Conservation (phyloP, 2,888 invertebrate species). For the Hirtodrosophila confusa region DNA sequence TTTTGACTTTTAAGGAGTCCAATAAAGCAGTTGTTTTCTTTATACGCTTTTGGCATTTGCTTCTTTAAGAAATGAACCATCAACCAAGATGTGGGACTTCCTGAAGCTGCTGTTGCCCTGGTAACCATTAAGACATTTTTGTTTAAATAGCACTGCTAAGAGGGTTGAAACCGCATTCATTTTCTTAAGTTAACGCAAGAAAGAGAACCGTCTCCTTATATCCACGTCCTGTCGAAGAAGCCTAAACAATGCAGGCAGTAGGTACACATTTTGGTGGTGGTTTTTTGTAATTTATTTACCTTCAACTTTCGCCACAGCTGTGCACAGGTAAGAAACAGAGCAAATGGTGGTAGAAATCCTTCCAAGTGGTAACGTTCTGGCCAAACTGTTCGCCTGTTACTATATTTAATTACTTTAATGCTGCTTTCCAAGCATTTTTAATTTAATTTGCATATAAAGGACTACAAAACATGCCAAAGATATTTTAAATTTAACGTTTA, state of each 20-base stretch:
- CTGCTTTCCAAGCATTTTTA: conserved; percentile 10
- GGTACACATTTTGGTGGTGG: conserved; percentile 9
- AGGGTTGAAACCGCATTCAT: conserved; percentile 8
- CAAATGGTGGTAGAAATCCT: background rate
- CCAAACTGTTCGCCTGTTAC: conserved; percentile 57
- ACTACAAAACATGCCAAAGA: background rate
- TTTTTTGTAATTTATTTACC: conserved; percentile 7
- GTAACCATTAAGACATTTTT: conserved; percentile 47
- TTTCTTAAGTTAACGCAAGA: conserved; percentile 1
- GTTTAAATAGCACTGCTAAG: conserved; percentile 9
- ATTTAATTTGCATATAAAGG: conserved; percentile 45
- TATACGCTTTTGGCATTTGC: too few species aligned
- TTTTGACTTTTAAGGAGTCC: background rate
- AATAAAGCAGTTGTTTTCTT: background rate
- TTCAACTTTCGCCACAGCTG: conserved; percentile 1
- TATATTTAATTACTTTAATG: conserved; percentile 40
- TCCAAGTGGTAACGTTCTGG: conserved; percentile 10
- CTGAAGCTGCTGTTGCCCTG: conserved; percentile 49
- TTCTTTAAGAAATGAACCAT: background rate
- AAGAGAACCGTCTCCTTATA: background rate
- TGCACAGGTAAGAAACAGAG: conserved; percentile 4
- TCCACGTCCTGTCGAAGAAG: background rate
- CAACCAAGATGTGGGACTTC: conserved; percentile 5
- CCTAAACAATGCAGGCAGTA: background rate
- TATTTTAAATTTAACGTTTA: background rate